Base-by-base conservation (phyloP, 2,797 vertebrate genomes). In the Girardinus metallicus region DNA sequence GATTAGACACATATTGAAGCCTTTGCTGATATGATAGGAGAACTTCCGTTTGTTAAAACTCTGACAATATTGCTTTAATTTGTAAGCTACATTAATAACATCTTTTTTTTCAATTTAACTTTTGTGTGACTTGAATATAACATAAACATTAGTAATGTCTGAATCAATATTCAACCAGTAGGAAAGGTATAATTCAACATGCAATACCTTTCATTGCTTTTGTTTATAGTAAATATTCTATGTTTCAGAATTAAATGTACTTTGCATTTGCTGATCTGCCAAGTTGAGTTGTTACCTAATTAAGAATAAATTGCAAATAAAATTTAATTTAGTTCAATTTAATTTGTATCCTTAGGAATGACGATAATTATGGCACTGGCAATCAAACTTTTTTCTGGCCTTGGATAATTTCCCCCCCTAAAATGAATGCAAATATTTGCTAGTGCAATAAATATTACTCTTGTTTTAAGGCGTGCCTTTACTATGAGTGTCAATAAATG, bases 1-100 rank as follows among this genome's bases (percentile, higher is more conserved):
- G 79, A 89, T 88, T 57, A 74, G 46, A 53, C 71, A n/a, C 34
- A 80, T 47, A 77, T 70, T 68, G 29, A 62, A 74, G 81, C 36
- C 23, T 75, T 79, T 81, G 29, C 18, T 72, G 57, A 80, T 41
- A 62, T 70, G 15, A 51, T 8, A 73, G 39, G 31, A 44, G 75
- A 55, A 1, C 13, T 43, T 75, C 12, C 10, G 26, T 70, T 62
- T 80, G 53, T 70, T 80, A 2, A 43, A 80, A 18, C 21, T 29
- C 64, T 77, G 39, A 77, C 29, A n/a, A 29, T 43, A 9, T 55
- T 43, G 16, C 16, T 83, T 76, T 49, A 7, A 44, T 64, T 29
- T 44, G 29, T 79, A 68, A 12, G 13, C 1, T 41, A 6, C n/a
- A 62, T 53, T 53, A n/a, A 77, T 80, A 2, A 8, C 13, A 29